A percentile compares a stretch with the other conserved stretches of the same genome.
phyloP scores from a whole-genome alignment of 2,113 vertebrate genomes.

The Daubentonia madagascariensis region DNA sequence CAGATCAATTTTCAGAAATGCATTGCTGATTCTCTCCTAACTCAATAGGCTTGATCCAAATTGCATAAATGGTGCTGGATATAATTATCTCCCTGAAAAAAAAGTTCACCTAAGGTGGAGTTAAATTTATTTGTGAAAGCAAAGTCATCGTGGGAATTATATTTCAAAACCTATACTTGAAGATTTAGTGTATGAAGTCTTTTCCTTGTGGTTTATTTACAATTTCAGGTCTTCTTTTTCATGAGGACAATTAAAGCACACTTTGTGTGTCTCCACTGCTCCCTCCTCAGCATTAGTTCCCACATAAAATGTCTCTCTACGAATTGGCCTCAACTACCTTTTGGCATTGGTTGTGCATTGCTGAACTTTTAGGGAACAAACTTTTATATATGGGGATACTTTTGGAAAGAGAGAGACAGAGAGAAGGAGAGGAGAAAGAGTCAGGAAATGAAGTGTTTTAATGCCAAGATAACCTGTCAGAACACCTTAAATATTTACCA shows the following conservation, averaged over 20 bases:
- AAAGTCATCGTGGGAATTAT: not conserved
- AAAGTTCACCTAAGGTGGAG: not conserved
- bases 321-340: not conserved
- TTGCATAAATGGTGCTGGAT: not conserved
- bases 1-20: not conserved
- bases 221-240: not conserved
- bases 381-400: not conserved
- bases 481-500: conserved; percentile 73
- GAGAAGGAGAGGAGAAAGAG: not conserved
- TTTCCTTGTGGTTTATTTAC: not conserved
- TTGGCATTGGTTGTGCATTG: not conserved
- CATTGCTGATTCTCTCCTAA: not conserved
- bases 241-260: not conserved
- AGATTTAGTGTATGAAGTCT: not conserved
- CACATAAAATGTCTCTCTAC: not conserved
- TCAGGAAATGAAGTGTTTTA: conserved; percentile 38
- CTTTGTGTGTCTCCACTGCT: not conserved
- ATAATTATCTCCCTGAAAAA: not conserved
- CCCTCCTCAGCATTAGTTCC: not conserved
- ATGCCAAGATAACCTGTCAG: conserved; percentile 55
- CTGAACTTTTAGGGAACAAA: not conserved
- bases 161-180: not conserved
- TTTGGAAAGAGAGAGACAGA: not conserved
- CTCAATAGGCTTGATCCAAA: not conserved
- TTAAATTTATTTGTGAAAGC: not conserved